Conservation (phyloP, 2,113 vertebrate species). For the Ursus arctos region DNA sequence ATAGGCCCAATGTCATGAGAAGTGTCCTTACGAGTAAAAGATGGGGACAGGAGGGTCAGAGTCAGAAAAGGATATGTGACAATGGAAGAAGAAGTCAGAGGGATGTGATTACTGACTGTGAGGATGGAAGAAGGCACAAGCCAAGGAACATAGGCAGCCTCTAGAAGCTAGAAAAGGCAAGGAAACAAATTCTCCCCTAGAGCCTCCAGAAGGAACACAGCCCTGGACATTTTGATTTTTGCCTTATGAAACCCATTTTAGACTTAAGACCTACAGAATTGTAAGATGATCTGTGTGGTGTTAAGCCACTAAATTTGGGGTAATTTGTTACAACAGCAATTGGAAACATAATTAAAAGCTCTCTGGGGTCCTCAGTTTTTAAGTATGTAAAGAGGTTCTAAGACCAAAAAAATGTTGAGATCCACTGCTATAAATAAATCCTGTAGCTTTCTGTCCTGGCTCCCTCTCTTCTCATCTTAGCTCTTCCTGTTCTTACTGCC, state of each 20-base stretch:
- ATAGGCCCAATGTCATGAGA: background rate
- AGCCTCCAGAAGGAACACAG: background rate
- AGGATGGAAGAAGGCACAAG: background rate
- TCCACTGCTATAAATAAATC: conserved; percentile 1
- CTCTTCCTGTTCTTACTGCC: background rate
- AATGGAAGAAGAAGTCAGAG: background rate
- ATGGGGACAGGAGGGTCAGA: background rate
- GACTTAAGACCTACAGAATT: background rate
- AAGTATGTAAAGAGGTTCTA: background rate
- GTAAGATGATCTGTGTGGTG: background rate
- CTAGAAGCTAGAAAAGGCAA: background rate
- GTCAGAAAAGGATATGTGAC: background rate
- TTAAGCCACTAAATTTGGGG: conserved; percentile 9
- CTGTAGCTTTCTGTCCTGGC: background rate
- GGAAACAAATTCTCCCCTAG: background rate
- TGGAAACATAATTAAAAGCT: conserved; percentile 28
- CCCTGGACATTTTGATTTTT: background rate
- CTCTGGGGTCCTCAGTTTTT: background rate
- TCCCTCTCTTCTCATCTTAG: background rate
- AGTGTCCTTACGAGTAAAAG: background rate
- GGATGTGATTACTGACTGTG: background rate
- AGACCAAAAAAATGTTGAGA: conserved; percentile 8
- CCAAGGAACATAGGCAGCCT: background rate
- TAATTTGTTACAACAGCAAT: background rate
- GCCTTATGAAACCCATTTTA: background rate